A percentile compares a stretch with the other conserved stretches of the same genome.
phyloP scores from a whole-genome alignment of 2,113 vertebrate genomes.

The Pheucticus melanocephalus region DNA sequence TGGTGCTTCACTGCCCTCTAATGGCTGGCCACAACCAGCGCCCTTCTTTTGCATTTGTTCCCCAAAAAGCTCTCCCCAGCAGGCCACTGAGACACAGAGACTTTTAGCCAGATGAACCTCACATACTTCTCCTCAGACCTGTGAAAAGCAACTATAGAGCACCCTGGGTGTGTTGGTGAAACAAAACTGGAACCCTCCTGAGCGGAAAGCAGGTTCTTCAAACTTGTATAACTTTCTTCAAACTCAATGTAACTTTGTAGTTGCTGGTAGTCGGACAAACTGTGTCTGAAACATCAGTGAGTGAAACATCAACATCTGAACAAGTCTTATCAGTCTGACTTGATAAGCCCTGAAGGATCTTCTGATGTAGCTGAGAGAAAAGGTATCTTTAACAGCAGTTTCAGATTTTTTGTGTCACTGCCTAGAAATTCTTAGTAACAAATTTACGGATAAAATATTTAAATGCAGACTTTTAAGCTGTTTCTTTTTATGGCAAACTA shows the following conservation, averaged over 20 bases:
- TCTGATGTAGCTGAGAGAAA: not conserved
- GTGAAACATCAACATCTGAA: not conserved
- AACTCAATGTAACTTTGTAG: not conserved
- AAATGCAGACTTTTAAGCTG: not conserved
- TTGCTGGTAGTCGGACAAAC: not conserved
- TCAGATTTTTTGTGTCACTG: not conserved
- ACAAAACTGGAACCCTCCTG: not conserved
- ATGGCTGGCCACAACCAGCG: not conserved
- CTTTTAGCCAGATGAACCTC: not conserved
- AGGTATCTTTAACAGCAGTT: not conserved
- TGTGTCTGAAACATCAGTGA: not conserved
- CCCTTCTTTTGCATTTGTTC: not conserved
- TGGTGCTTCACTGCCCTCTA: conserved; percentile 67
- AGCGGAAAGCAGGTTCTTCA: not conserved
- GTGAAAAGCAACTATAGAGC: not conserved
- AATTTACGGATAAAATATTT: not conserved
- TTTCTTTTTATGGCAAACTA: not conserved
- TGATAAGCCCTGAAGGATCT: not conserved
- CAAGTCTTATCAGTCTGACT: not conserved
- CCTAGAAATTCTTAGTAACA: not conserved
- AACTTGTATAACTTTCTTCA: too few relatives aligned
- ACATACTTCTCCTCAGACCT: not conserved
- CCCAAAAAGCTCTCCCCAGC: not conserved
- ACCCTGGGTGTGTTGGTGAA: not conserved
- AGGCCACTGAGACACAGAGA: not conserved